phyloP scores from a whole-genome alignment of 2,113 vertebrate genomes.

The Carettochelys insculpta region DNA sequence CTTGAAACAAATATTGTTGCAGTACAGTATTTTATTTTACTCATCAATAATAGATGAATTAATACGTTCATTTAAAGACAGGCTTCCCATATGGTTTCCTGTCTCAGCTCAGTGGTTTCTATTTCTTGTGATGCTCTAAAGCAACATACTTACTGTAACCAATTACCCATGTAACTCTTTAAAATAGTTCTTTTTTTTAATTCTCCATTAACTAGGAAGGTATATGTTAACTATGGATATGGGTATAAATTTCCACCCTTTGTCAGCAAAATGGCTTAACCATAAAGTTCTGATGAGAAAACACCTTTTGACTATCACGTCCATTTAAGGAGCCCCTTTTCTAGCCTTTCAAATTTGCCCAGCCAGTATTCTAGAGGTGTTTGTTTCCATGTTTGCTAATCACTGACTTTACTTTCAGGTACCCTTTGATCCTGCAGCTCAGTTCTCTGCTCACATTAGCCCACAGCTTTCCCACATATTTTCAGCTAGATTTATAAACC shows the following conservation, averaged over 20 bases:
- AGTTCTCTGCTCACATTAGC: not conserved
- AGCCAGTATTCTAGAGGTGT: not conserved
- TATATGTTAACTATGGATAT: slow-evolving; percentile 28
- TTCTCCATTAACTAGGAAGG: slow-evolving; percentile 18
- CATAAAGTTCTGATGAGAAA: slow-evolving; percentile 10
- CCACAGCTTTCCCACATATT: slow-evolving; percentile 14
- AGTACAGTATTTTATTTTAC: slow-evolving; percentile 18
- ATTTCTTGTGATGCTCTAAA: slow-evolving; percentile 31
- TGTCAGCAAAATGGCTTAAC: not conserved
- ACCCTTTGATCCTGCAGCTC: not conserved
- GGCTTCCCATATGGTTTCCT: slow-evolving; percentile 36
- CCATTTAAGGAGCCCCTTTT: not conserved
- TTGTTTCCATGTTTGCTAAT: slow-evolving; percentile 32
- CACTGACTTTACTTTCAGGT: not conserved
- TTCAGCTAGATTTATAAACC: slow-evolving; percentile 37
- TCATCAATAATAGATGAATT: slow-evolving; percentile 52
- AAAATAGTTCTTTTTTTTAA: slow-evolving; percentile 59
- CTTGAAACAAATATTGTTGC: slow-evolving; percentile 15
- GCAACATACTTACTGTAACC: slow-evolving; percentile 55
- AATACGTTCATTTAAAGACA: slow-evolving; percentile 22
- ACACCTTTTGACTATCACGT: not conserved
- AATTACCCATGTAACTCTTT: slow-evolving; percentile 62
- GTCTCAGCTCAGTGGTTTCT: slow-evolving; percentile 51
- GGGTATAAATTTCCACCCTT: slow-evolving; percentile 5
- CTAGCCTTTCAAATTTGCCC: slow-evolving; percentile 15